Percentiles rank a stretch among this genome's conserved stretches.
These are phyloP conservation scores for Hirtodrosophila alboralis DNA, from an alignment of 2,888 invertebrate species.

Conservation along the genomic window DNA sequence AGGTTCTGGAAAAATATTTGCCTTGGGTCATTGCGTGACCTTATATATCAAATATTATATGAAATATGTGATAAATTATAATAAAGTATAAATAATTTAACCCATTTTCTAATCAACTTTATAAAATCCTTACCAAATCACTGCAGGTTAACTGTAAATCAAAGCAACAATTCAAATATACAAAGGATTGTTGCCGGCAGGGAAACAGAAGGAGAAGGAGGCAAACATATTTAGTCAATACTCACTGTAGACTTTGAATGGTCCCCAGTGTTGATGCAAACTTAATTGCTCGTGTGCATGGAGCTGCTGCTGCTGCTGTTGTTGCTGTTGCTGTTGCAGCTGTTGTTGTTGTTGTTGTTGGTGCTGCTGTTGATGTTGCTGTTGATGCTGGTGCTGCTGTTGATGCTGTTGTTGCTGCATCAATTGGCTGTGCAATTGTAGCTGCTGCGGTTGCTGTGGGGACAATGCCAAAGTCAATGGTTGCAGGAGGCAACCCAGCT, in stretches of 20 bases:
- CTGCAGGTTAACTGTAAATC: constrained; percentile 3
- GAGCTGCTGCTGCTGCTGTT: constrained; percentile 67
- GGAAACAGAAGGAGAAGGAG: neutral
- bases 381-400: constrained; percentile 67
- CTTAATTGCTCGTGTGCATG: constrained; percentile 79
- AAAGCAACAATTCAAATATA: constrained; percentile 19
- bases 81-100: too few species aligned
- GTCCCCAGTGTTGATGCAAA: constrained; percentile 82
- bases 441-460: constrained; percentile 76
- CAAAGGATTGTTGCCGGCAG: constrained; percentile 5
- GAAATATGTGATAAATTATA: too few species aligned
- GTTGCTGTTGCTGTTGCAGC: constrained; percentile 68
- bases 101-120: too few species aligned
- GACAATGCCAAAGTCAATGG: constrained; percentile 80
- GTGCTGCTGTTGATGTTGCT: constrained; percentile 55
- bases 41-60: too few species aligned
- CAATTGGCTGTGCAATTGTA: constrained; percentile 76
- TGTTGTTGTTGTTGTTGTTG: constrained; percentile 69
- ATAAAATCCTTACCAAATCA: neutral
- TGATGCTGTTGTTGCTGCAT: constrained; percentile 74
- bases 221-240: constrained; percentile 58
- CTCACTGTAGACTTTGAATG: constrained; percentile 85
- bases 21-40: too few species aligned
- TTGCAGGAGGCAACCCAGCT: constrained; percentile 65
- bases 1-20: too few species aligned